A percentile compares a stretch with the other conserved stretches of the same genome.
phyloP scores from a whole-genome alignment of 2,113 vertebrate species.

The Cheilinus undulatus region DNA sequence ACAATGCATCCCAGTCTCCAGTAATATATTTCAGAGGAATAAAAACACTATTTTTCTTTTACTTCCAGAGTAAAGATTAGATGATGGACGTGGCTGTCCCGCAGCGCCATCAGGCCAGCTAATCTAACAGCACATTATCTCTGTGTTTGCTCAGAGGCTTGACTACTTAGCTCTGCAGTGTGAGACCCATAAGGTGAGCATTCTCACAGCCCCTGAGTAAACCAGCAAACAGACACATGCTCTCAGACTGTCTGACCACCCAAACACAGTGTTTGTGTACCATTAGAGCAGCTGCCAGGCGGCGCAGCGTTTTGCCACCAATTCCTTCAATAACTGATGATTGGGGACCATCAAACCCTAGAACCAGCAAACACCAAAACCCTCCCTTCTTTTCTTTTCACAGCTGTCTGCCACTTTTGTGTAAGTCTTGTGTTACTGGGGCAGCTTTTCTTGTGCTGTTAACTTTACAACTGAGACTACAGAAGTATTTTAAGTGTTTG shows the following conservation, averaged over 20 bases:
- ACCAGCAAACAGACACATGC: conserved; percentile 55
- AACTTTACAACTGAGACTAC: conserved; percentile 11
- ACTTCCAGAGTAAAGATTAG: not conserved
- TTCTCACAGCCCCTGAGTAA: conserved; percentile 47
- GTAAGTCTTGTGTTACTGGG: conserved; percentile 5
- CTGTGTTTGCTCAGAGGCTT: conserved; percentile 52
- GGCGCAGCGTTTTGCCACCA: conserved; percentile 5
- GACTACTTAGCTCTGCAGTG: conserved; percentile 45
- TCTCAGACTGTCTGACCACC: conserved; percentile 40
- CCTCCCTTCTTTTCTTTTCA: conserved; percentile 46
- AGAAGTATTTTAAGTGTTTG: not conserved
- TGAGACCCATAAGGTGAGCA: conserved; percentile 51
- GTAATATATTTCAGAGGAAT: no score
- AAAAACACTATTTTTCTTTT: not conserved
- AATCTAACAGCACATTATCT: conserved; percentile 48
- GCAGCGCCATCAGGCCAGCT: conserved; percentile 7
- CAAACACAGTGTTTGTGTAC: conserved; percentile 39
- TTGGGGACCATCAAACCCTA: conserved; percentile 13
- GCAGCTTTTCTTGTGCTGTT: conserved; percentile 12
- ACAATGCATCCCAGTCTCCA: no score
- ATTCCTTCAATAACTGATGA: conserved; percentile 37
- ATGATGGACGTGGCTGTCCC: not conserved
- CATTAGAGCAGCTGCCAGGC: conserved; percentile 50
- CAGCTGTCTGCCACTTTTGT: conserved; percentile 57
- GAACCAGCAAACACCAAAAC: conserved; percentile 9